Evolutionary conservation across 2,888 invertebrate genomes (phyloP), one percentile per base, ranked within the genome.

Genomic region (Eumerus sabulonum): DNA sequence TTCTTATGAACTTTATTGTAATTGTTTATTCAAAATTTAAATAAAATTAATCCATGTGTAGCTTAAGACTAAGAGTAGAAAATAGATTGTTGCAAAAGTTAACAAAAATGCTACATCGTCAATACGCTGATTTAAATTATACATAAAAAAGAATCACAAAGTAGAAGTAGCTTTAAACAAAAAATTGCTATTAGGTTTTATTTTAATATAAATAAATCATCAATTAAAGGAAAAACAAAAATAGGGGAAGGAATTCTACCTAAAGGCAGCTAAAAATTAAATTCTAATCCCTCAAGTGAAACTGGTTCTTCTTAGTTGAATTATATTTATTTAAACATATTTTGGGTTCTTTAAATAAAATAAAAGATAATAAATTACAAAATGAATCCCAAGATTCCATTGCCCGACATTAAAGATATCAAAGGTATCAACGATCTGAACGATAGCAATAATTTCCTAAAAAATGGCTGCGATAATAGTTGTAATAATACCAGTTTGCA

Each of bases 401-500:
- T 27, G 27, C 27, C 27, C 27, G 27, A 60, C 66, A 66, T 40
- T 56, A 71, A 60, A 60, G 27, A 27, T 27, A 27, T 27, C 27
- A 81, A 72, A 68, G 82, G 82, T 71, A 60, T 83, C 63, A 81
- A 71, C 27, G 27, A 27, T 27, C 27, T 27, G 27, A 27, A 27
- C 51, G 82, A 81, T 77, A 83, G 82, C 77, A 82, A 83, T 82
- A 82, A 81, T 66, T 81, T 82, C 81, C 73, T 76, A 59, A 81
- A 79, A 68, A 83, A 81, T n/a, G n/a, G n/a, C 82, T 82, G 81
- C 67, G 74, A 82, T 72, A 84, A 72, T 82, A 82, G 73, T 63
- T 73, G 57, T 73, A 76, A 44, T 57, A 79, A 82, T 84, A 82
- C 85, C 85, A 83, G 85, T 83, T 83, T 84, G 84, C 82, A 83